Evolutionary conservation across 2,888 invertebrate species (phyloP).

Genomic region (Boloria euphrosyne): DNA sequence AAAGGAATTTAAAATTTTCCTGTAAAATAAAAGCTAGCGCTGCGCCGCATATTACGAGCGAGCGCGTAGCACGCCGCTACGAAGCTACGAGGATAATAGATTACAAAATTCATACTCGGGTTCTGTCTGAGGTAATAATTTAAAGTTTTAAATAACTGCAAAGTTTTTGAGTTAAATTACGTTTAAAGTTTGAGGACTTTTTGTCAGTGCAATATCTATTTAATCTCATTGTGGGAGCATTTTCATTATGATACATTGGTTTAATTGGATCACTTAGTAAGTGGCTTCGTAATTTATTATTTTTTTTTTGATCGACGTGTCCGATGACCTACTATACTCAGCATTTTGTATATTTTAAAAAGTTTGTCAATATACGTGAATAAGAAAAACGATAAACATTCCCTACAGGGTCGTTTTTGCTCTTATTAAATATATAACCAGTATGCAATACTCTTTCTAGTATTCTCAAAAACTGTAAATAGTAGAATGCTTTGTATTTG

Average conservation of each 20-base stretch:
- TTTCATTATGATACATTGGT: conserved; percentile 5
- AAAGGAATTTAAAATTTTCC: conserved; percentile 14
- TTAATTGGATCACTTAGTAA: conserved; percentile 11
- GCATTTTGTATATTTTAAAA: neutral
- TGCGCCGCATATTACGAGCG: conserved; percentile 6
- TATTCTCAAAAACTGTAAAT: too few species aligned
- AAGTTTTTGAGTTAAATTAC: conserved; percentile 5
- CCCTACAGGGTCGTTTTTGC: too few species aligned
- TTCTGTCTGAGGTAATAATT: conserved; percentile 13
- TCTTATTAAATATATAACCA: too few species aligned
- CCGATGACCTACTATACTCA: neutral
- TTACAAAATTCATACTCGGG: conserved; percentile 18
- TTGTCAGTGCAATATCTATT: neutral
- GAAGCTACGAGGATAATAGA: conserved; percentile 14
- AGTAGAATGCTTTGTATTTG: too few species aligned
- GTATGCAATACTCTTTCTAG: too few species aligned
- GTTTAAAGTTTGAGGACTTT: conserved; percentile 2
- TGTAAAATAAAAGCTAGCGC: conserved; percentile 10
- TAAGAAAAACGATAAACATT: too few species aligned
- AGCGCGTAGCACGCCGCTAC: conserved; percentile 8
- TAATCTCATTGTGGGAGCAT: conserved; percentile 13
- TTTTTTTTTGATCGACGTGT: neutral
- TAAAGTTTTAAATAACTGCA: conserved; percentile 4
- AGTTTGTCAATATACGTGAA: too few species aligned
- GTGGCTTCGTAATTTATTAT: neutral